A percentile compares a stretch with the other conserved stretches of the same genome.
phyloP scores from a whole-genome alignment of 2,797 vertebrate genomes.

The Discoglossus pictus region DNA sequence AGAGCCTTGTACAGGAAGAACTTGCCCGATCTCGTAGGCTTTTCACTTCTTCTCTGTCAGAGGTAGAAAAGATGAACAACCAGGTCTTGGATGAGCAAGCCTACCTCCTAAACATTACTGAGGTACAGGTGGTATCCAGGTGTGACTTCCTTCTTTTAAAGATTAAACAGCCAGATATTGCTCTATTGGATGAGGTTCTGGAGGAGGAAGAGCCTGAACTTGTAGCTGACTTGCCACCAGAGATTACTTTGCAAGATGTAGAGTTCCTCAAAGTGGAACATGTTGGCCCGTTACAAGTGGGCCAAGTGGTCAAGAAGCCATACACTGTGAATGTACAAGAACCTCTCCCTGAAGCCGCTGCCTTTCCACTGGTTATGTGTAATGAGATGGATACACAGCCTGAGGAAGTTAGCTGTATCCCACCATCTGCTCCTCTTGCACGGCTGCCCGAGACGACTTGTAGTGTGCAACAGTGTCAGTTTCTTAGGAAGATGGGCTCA shows the following conservation, averaged over 20 bases:
- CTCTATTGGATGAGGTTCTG: conserved; percentile 81
- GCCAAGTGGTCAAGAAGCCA: conserved; percentile 81
- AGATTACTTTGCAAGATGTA: conserved; percentile 87
- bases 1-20: conserved; percentile 87
- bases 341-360: conserved; percentile 54
- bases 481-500: conserved; percentile 94
- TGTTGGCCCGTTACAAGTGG: conserved; percentile 80
- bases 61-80: conserved; percentile 88
- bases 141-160: conserved; percentile 93
- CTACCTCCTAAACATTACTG: conserved; percentile 89
- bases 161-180: conserved; percentile 88
- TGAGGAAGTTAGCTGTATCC: conserved; percentile 68
- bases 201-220: conserved; percentile 85
- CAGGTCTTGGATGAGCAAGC: conserved; percentile 91
- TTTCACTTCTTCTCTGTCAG: conserved; percentile 84
- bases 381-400: conserved; percentile 77
- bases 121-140: conserved; percentile 91
- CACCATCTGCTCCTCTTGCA: conserved; percentile 72
- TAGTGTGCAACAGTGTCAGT: conserved; percentile 82
- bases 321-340: conserved; percentile 82
- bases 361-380: conserved; percentile 63
- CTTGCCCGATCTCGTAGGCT: conserved; percentile 83
- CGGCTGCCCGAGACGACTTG: conserved; percentile 70
- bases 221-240: conserved; percentile 75
- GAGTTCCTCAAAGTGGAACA: conserved; percentile 83